Conservation (phyloP, 2,888 invertebrate genomes). For the Chymomyza caudatula region DNA sequence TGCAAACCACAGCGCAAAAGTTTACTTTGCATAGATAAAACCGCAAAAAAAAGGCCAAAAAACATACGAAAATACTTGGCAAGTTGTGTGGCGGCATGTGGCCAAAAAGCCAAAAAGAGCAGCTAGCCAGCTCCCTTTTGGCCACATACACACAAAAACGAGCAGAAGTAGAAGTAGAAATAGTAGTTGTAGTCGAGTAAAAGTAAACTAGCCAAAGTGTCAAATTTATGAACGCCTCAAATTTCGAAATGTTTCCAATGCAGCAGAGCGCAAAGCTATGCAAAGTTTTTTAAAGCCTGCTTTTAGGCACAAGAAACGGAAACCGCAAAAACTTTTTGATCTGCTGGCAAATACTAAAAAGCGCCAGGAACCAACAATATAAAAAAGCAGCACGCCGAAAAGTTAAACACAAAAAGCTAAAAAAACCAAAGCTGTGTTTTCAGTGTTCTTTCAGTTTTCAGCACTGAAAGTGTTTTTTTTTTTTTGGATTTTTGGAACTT, state of each 20-base stretch:
- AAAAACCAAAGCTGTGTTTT: constrained; percentile 63
- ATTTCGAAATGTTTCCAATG: constrained; percentile 35
- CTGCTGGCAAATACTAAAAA: constrained; percentile 27
- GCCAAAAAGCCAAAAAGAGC: constrained; percentile 35
- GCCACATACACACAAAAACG: background rate
- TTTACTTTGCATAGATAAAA: constrained; percentile 67
- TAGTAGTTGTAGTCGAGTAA: background rate
- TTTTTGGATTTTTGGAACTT: background rate
- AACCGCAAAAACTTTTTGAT: constrained; percentile 36
- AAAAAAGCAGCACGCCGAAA: background rate
- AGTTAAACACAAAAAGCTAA: constrained; percentile 13
- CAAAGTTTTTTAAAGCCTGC: constrained; percentile 60
- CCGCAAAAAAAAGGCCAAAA: constrained; percentile 2
- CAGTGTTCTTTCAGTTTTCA: constrained; percentile 49
- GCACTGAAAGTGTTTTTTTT: background rate
- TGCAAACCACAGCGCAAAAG: constrained; percentile 50
- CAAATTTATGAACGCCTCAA: constrained; percentile 72
- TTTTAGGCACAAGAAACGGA: constrained; percentile 57
- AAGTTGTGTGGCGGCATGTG: constrained; percentile 33
- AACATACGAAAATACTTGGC: constrained; percentile 52
- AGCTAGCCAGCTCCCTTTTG: background rate
- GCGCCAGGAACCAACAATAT: constrained; percentile 12
- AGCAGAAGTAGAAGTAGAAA: background rate
- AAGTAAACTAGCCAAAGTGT: constrained; percentile 42
- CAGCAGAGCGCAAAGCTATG: constrained; percentile 46